Base-by-base conservation (phyloP, 2,113 vertebrate genomes). In the Taxidea taxus region DNA sequence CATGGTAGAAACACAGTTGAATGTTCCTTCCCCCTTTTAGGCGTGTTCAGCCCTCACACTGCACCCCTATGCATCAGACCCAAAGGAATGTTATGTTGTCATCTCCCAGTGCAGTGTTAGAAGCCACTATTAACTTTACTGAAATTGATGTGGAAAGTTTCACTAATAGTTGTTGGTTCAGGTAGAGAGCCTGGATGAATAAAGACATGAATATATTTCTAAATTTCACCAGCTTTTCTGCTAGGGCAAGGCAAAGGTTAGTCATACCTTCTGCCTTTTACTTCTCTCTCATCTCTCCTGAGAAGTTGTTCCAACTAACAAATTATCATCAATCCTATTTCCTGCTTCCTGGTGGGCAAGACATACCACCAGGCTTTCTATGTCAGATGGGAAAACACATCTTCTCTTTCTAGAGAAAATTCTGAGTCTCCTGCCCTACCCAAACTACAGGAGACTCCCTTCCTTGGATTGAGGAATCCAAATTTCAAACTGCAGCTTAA, bases 121-220 rank as follows among this genome's bases (percentile, higher is more conserved):
- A 93, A 88, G 93, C 72, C 94, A 82, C 97, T 95, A 80, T 75
- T 97, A 97, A 97, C 96, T 95, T 97, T 95, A 96, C 97, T 90
- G 97, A 95, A 97, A 97, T 60, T 96, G 97, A 97, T 97, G 97
- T 97, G 97, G 97, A 98, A 97, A 97, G 72, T 97, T 96, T 96
- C 95, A 93, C 13, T 7, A 80, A 83, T 77, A 87, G 81, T 58
- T 97, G 66, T 97, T 95, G 87, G 96, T 98, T 95, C 97, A 97
- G 97, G 96, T 97, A 96, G 91, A 94, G 60, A 87, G 96, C 91
- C 42, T 86, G 91, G 88, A 87, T 91, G 96, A 93, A 91, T 68
- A 93, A 60, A 94, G 81, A 93, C 89, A 80, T 29, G 66, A 27
- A 66, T 80, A n/a, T 97, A 94, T 97, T 97, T 97, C 98, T 94